Conservation (phyloP, 2,113 vertebrate species). For the Acanthisitta chloris region DNA sequence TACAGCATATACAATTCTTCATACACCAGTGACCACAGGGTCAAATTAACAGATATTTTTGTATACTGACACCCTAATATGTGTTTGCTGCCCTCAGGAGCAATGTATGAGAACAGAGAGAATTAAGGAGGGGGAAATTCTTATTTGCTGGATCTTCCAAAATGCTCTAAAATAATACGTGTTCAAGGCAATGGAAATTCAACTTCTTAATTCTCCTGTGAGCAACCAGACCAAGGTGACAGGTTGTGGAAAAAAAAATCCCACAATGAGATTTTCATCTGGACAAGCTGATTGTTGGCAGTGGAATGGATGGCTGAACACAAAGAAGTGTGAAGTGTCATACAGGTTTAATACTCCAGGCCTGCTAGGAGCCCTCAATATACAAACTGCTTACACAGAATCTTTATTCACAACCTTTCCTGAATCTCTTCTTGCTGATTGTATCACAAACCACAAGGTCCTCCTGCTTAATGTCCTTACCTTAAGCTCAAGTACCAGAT, state of each 20-base stretch:
- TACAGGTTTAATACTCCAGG: not conserved
- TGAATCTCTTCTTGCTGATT: not conserved
- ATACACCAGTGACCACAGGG: not conserved
- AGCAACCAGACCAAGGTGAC: not conserved
- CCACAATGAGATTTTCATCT: accelerated
- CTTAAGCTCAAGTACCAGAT: not conserved
- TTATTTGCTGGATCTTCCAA: not conserved
- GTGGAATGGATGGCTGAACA: not conserved
- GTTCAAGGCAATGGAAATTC: not conserved
- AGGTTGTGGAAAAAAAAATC: not conserved
- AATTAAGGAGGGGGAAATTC: accelerated
- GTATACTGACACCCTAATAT: not conserved
- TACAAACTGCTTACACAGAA: not conserved
- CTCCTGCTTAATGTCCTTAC: not conserved
- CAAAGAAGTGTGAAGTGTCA: not conserved
- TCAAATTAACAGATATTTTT: not conserved
- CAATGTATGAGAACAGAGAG: not conserved
- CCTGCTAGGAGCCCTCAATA: not conserved
- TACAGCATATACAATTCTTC: not conserved
- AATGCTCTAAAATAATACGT: not conserved
- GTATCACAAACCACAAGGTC: not conserved
- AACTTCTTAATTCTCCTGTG: not conserved
- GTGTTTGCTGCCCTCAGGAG: not conserved
- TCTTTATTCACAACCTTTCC: not conserved
- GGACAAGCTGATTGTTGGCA: not conserved